phyloP scores from a whole-genome alignment of 1,140 invertebrate genomes.

The Coenobita brevimanus region DNA sequence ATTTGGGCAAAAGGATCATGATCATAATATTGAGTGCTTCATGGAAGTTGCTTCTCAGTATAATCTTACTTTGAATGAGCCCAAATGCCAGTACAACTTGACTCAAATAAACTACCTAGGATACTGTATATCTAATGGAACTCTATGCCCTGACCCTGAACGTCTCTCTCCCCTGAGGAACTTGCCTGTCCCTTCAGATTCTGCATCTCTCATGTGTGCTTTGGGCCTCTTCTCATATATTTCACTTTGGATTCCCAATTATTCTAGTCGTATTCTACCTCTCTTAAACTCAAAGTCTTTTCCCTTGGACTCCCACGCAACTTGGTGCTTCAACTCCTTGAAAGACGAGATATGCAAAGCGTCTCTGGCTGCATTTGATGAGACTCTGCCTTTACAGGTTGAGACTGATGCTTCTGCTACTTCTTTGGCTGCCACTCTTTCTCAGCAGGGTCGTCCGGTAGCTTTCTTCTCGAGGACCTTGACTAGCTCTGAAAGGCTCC shows the following conservation, averaged over 20 bases:
- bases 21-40: background rate
- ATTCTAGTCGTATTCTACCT: background rate
- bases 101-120: background rate
- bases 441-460: background rate
- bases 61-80: slow-evolving; percentile 13
- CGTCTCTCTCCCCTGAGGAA: background rate
- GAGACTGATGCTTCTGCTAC: background rate
- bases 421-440: slow-evolving; percentile 1
- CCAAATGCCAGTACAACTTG: background rate
- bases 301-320: background rate
- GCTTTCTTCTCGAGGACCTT: background rate
- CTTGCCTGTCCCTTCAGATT: background rate
- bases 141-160: background rate
- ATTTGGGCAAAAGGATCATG: background rate
- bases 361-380: slow-evolving; percentile 41
- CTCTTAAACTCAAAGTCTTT: background rate
- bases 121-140: background rate
- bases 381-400: slow-evolving; percentile 2
- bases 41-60: slow-evolving; percentile 2
- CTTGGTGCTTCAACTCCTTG: slow-evolving; percentile 1
- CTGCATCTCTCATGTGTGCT: background rate
- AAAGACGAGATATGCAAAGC: background rate
- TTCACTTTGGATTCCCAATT: background rate
- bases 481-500: background rate
- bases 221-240: background rate